Conservation (phyloP, 2,888 invertebrate genomes). For the Pollenia amentaria region DNA sequence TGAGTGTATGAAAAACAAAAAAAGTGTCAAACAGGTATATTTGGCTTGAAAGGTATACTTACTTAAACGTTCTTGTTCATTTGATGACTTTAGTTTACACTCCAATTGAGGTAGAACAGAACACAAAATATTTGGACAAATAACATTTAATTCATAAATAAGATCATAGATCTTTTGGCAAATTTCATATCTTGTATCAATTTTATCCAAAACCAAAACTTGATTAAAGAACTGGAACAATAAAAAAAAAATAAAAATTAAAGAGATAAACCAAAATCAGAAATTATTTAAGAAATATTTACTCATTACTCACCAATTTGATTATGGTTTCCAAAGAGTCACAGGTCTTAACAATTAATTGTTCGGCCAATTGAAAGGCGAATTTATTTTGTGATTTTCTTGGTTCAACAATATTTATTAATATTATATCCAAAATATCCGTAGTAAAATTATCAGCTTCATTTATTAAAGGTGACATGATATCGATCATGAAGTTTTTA, state of each 20-base stretch:
- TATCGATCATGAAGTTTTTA: slow-evolving; percentile 98
- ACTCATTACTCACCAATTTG: slow-evolving; percentile 88
- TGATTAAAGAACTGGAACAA: slow-evolving; percentile 95
- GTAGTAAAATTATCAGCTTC: slow-evolving; percentile 98
- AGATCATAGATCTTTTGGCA: slow-evolving; percentile 96
- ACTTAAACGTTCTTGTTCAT: slow-evolving; percentile 93
- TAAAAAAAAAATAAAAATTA: slow-evolving; percentile 18
- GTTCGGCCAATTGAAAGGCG: slow-evolving; percentile 95
- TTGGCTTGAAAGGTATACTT: too few relatives aligned
- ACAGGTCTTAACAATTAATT: slow-evolving; percentile 95
- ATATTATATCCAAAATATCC: slow-evolving; percentile 96
- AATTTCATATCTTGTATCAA: slow-evolving; percentile 92
- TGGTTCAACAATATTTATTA: slow-evolving; percentile 97
- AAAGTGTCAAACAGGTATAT: too few relatives aligned
- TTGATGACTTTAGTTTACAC: slow-evolving; percentile 96
- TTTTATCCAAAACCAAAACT: slow-evolving; percentile 95
- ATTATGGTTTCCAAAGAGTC: slow-evolving; percentile 97
- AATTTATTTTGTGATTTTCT: slow-evolving; percentile 95
- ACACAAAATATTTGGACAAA: slow-evolving; percentile 93
- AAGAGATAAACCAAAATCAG: neutral
- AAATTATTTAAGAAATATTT: neutral
- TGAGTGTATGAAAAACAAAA: too few relatives aligned
- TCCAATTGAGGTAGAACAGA: slow-evolving; percentile 97
- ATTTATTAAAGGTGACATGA: slow-evolving; percentile 96
- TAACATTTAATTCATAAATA: slow-evolving; percentile 97